Percentiles rank a stretch among this genome's conserved stretches.
Conservation (phyloP, 1,140 invertebrate genomes). For the Bombus turneri region DNA sequence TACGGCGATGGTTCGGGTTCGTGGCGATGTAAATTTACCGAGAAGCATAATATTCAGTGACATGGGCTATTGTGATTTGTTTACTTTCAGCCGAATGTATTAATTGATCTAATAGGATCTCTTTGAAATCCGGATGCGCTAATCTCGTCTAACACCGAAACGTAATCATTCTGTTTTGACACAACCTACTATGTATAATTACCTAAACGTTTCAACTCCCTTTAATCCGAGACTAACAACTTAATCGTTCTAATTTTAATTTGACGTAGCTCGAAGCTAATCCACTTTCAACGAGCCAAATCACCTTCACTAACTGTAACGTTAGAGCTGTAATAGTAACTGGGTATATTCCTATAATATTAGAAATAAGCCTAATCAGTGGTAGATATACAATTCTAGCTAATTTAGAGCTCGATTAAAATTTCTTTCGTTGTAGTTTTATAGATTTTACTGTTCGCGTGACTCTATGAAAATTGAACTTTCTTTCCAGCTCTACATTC, state of each 20-base stretch:
- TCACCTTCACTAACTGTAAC: neutral
- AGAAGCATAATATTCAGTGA: neutral
- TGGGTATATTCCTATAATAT: no score
- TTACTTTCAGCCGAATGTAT: neutral
- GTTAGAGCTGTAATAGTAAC: no score
- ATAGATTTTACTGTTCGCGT: neutral
- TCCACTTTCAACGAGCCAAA: neutral
- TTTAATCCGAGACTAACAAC: neutral
- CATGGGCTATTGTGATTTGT: neutral
- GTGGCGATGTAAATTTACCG: neutral
- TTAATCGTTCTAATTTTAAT: neutral
- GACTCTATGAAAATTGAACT: neutral
- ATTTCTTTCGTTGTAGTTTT: neutral
- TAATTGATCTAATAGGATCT: neutral
- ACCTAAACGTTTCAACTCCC: neutral
- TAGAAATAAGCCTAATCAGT: no score
- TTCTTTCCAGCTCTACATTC: neutral
- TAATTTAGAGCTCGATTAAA: no score
- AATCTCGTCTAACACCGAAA: neutral
- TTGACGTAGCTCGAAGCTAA: neutral
- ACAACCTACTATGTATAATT: neutral
- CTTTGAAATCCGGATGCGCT: neutral
- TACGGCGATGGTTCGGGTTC: rapidly evolving
- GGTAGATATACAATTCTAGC: no score
- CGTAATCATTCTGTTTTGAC: neutral